Conservation (phyloP, 2,888 invertebrate genomes). For the Parnassius smintheus region DNA sequence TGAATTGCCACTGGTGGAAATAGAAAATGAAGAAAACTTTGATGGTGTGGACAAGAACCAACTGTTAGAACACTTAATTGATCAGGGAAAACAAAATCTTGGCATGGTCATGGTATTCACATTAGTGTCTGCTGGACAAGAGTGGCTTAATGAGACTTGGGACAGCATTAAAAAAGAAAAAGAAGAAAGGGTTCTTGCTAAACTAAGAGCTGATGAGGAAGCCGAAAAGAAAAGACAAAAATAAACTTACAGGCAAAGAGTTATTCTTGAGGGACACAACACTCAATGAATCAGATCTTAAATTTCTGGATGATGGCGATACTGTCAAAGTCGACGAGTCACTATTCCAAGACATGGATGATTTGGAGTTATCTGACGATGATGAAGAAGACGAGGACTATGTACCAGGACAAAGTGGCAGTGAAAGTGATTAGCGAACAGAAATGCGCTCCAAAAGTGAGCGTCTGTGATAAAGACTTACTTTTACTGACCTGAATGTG, state of each 20-base stretch:
- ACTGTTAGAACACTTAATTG: constrained; percentile 84
- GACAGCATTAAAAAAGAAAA: constrained; percentile 87
- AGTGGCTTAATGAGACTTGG: constrained; percentile 94
- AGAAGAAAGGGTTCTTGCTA: constrained; percentile 86
- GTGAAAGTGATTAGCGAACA: constrained; percentile 64
- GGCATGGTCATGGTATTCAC: constrained; percentile 99
- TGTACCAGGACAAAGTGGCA: constrained; percentile 77
- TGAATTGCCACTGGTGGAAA: constrained; percentile 89
- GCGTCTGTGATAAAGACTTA: constrained; percentile 23
- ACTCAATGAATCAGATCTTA: constrained; percentile 97
- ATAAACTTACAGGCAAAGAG: constrained; percentile 95
- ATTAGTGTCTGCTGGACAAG: constrained; percentile 94
- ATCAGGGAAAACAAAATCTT: constrained; percentile 89
- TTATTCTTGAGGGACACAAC: constrained; percentile 96
- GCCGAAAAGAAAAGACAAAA: constrained; percentile 89
- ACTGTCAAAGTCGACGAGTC: constrained; percentile 96
- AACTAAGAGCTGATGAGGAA: constrained; percentile 89
- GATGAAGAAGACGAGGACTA: constrained; percentile 83
- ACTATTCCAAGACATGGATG: constrained; percentile 93
- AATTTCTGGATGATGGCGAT: constrained; percentile 94
- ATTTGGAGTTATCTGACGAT: constrained; percentile 88
- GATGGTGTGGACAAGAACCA: constrained; percentile 85
- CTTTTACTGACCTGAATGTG: constrained; percentile 6
- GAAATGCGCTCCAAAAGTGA: constrained; percentile 18
- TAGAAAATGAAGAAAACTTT: constrained; percentile 89